Base-by-base conservation (phyloP, 23 tunicate genomes). In the Halocynthia roretzi region DNA sequence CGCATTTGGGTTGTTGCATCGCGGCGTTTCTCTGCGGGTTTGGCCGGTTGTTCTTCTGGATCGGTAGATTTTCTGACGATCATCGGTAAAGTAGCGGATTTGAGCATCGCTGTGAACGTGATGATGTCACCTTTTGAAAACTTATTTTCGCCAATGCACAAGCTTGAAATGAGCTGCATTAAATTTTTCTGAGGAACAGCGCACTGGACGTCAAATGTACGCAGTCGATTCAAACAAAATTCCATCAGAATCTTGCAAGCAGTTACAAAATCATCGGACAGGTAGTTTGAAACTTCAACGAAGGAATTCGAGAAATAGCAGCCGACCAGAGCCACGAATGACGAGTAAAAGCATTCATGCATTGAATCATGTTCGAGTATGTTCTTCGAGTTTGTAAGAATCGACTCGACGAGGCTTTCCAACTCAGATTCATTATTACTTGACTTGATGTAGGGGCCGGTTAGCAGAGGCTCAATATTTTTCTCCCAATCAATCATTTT, bases 401-500 rank as follows among this genome's bases (percentile, higher is more conserved):
- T 69, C 51, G 95, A 84, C 7, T 72, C 22, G 8, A 80, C 54
- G 7, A 88, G 80, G 40, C 54, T 51, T 15, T 58, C 70, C 7
- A 78, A 86, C 73, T 88, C 82, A 62, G 49, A 15, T 18, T 52
- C 19, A 4, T 5, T 74, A 5, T 18, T 54, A 53, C 78, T 72
- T 56, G 71, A 10, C 52, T 77, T 48, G 17, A 58, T 63, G 49
- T 71, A 21, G 51, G 75, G 79, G 18, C 87, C 87, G 40, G 84
- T 62, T 44, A 88, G 77, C 23, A 88, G 81, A 15, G 95, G 95
- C 51, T 83, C 68, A 19, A 88, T 60, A 72, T 77, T 80, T 8
- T 17, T 62, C 20, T 88, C 67, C 95, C 95, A 88, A 72, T 83
- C 87, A 10, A 88, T 83, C 86, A 82, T 87, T 6, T 51, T 73